Evolutionary conservation across 2,113 vertebrate genomes (phyloP).

Genomic region (Rynchops niger): DNA sequence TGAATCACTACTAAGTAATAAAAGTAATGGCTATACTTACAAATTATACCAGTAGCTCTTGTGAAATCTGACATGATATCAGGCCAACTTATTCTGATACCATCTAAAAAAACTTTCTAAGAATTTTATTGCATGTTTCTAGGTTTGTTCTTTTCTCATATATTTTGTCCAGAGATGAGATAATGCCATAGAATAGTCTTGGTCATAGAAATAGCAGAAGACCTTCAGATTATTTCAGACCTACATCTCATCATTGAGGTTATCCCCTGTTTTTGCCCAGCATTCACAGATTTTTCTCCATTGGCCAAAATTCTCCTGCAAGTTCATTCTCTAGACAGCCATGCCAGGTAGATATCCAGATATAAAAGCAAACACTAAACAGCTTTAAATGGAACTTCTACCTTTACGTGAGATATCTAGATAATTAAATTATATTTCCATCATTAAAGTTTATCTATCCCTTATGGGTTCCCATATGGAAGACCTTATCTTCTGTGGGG

Average conservation of each 20-base stretch:
- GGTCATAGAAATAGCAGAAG: not conserved
- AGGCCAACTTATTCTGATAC: not conserved
- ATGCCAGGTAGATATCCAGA: not conserved
- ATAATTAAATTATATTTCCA: not conserved
- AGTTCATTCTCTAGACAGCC: not conserved
- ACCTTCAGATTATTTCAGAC: not conserved
- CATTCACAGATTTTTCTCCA: not conserved
- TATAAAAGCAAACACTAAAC: not conserved
- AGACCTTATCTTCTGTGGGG: not conserved
- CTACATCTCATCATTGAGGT: not conserved
- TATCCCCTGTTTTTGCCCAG: not conserved
- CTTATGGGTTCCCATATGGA: not conserved
- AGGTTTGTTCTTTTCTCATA: not conserved
- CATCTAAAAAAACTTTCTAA: not conserved
- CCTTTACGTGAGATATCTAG: not conserved
- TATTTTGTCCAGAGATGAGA: not conserved
- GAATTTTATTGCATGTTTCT: not conserved
- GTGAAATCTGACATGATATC: not conserved
- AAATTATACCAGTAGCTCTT: not conserved
- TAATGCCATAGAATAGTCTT: not conserved
- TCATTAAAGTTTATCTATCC: not conserved
- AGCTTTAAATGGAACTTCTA: not conserved
- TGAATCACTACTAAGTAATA: not conserved
- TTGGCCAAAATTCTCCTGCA: not conserved
- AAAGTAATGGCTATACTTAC: not conserved